Conservation (phyloP, 2,113 vertebrate genomes). For the Rhinoderma darwinii region DNA sequence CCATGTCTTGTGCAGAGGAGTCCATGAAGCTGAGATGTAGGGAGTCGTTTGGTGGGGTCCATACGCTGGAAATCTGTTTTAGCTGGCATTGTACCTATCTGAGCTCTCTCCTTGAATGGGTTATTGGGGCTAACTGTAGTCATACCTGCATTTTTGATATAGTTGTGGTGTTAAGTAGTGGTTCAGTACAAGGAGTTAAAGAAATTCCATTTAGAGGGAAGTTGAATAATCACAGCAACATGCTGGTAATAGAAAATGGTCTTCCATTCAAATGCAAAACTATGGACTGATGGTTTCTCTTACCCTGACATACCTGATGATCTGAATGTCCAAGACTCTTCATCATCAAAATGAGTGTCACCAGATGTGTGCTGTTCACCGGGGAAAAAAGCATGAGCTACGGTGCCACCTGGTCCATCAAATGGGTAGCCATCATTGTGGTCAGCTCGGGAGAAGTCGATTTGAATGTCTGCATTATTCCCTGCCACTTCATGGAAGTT, state of each 20-base stretch:
- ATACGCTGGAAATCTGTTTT: background rate
- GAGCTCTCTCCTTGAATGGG: no score
- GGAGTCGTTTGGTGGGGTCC: no score
- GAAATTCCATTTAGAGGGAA: no score
- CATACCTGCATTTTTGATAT: no score
- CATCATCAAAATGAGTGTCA: conserved; percentile 94
- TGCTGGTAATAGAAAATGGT: background rate
- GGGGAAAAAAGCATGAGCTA: conserved; percentile 94
- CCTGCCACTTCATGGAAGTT: conserved; percentile 97
- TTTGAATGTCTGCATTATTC: conserved; percentile 90
- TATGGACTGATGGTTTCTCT: conserved; percentile 40
- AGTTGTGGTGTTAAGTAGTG: no score
- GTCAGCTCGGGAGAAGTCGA: conserved; percentile 92
- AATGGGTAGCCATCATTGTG: conserved; percentile 94
- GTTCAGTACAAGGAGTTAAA: no score
- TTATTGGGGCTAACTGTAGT: no score
- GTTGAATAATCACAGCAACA: background rate
- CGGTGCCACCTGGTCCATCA: conserved; percentile 90
- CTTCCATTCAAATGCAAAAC: background rate
- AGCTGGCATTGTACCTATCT: background rate
- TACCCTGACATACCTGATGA: conserved; percentile 80
- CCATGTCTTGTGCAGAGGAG: no score
- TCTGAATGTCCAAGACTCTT: conserved; percentile 94
- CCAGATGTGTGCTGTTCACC: conserved; percentile 87
- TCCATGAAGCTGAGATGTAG: no score